phyloP scores from a whole-genome alignment of 2,888 invertebrate species.

The Leucozona laternaria region DNA sequence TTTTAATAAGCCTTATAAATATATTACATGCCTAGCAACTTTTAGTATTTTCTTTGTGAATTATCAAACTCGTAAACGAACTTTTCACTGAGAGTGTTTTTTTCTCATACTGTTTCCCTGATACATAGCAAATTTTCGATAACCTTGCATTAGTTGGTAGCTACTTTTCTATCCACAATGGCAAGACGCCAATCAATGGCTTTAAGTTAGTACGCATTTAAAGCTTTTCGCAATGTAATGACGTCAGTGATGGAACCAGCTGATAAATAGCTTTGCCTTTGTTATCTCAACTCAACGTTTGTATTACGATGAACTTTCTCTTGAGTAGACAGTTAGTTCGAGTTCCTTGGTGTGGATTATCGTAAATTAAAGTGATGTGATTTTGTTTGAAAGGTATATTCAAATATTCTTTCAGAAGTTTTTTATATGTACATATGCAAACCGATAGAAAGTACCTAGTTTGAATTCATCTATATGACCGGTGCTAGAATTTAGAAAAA shows the following conservation, averaged over 20 bases:
- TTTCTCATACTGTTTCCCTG: too few species aligned
- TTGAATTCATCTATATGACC: background rate
- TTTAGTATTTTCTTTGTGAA: too few species aligned
- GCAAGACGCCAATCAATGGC: constrained; percentile 15
- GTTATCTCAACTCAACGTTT: constrained; percentile 30
- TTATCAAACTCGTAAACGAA: too few species aligned
- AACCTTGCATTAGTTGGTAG: background rate
- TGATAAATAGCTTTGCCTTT: constrained; percentile 39
- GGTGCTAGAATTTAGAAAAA: background rate
- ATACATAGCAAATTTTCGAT: too few species aligned
- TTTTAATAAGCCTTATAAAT: too few species aligned
- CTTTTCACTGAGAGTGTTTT: too few species aligned
- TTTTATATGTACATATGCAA: background rate
- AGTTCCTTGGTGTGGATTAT: constrained; percentile 4
- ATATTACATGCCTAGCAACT: too few species aligned
- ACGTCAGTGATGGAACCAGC: constrained; percentile 55
- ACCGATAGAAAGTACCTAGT: background rate
- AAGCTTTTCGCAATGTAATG: constrained; percentile 44
- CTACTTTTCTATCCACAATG: background rate
- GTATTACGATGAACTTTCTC: constrained; percentile 23
- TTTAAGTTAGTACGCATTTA: background rate
- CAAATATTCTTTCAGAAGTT: background rate
- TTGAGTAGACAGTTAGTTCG: constrained; percentile 28
- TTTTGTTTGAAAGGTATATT: constrained; percentile 22
- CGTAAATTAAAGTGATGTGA: constrained; percentile 43